A percentile compares a stretch with the other conserved stretches of the same genome.
Evolutionary conservation across 2,797 vertebrate species (phyloP).

Genomic region (Centropyge bicolor): DNA sequence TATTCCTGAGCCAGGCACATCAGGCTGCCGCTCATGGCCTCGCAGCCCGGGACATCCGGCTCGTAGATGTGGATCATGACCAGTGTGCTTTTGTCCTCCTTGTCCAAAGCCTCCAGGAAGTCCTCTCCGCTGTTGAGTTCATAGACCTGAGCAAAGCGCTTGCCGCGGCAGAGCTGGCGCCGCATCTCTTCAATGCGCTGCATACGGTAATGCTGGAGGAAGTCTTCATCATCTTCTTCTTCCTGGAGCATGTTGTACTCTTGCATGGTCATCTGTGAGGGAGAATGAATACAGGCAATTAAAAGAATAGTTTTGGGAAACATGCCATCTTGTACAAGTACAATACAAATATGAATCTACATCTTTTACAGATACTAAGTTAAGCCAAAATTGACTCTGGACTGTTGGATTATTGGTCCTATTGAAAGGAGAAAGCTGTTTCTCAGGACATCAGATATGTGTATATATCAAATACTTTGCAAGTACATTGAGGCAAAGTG

Average conservation of each 20-base stretch:
- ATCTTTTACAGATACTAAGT: background rate
- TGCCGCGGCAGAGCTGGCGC: constrained; percentile 90
- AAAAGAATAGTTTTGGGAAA: background rate
- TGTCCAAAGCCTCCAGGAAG: constrained; percentile 94
- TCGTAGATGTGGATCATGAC: constrained; percentile 98
- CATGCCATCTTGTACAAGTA: background rate
- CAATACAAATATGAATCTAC: background rate
- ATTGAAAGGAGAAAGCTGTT: background rate
- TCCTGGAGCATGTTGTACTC: constrained; percentile 91
- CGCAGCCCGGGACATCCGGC: constrained; percentile 89
- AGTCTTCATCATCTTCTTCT: constrained; percentile 92
- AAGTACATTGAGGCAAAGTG: background rate
- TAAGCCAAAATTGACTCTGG: background rate
- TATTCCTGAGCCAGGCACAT: constrained; percentile 95
- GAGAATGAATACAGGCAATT: background rate
- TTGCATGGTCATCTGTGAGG: constrained; percentile 90
- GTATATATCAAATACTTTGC: background rate
- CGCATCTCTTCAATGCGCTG: constrained; percentile 98
- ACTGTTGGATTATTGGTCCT: background rate
- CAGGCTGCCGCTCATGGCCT: constrained; percentile 95
- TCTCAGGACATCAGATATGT: background rate
- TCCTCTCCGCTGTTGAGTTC: constrained; percentile 92
- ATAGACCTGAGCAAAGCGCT: constrained; percentile 91
- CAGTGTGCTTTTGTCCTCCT: constrained; percentile 91
- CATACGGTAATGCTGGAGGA: constrained; percentile 94